Percentiles rank a stretch among this genome's conserved stretches.
Evolutionary conservation across 2,888 invertebrate genomes (phyloP).

Genomic region (Idaea biselata): DNA sequence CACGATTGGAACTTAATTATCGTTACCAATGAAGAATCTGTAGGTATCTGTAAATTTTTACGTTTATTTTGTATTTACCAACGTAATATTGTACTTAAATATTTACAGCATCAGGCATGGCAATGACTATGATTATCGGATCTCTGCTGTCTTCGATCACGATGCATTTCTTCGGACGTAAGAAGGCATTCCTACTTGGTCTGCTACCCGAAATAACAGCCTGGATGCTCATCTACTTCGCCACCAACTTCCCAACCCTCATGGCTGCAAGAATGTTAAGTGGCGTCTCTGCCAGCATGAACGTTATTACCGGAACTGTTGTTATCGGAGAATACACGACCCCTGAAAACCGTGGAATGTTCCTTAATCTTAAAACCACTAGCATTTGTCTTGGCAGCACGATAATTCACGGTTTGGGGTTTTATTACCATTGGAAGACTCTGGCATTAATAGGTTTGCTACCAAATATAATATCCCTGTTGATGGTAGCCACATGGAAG

Average conservation of each 20-base stretch:
- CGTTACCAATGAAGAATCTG: too few relatives aligned
- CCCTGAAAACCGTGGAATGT: slow-evolving; percentile 55
- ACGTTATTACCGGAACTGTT: slow-evolving; percentile 47
- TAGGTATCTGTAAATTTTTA: too few relatives aligned
- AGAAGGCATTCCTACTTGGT: slow-evolving; percentile 36
- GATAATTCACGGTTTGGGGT: slow-evolving; percentile 41
- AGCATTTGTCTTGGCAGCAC: slow-evolving; percentile 47
- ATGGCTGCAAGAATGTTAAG: slow-evolving; percentile 43
- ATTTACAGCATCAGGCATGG: slow-evolving; percentile 48
- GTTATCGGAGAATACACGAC: slow-evolving; percentile 56
- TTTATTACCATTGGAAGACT: slow-evolving; percentile 45
- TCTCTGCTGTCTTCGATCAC: slow-evolving; percentile 42
- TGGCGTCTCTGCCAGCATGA: slow-evolving; percentile 45
- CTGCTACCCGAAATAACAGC: slow-evolving; percentile 47
- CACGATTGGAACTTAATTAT: too few relatives aligned
- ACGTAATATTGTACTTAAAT: not conserved
- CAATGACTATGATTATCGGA: slow-evolving; percentile 42
- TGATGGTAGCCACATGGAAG: slow-evolving; percentile 65
- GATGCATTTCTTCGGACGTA: slow-evolving; percentile 50
- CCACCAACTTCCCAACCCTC: slow-evolving; percentile 36
- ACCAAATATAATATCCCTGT: slow-evolving; percentile 38
- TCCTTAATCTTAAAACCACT: slow-evolving; percentile 54
- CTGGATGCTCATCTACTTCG: slow-evolving; percentile 46
- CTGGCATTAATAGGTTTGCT: slow-evolving; percentile 40
- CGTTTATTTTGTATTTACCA: too few relatives aligned